Conservation (phyloP, 2,888 invertebrate species). For the Pediacus dermestoides region DNA sequence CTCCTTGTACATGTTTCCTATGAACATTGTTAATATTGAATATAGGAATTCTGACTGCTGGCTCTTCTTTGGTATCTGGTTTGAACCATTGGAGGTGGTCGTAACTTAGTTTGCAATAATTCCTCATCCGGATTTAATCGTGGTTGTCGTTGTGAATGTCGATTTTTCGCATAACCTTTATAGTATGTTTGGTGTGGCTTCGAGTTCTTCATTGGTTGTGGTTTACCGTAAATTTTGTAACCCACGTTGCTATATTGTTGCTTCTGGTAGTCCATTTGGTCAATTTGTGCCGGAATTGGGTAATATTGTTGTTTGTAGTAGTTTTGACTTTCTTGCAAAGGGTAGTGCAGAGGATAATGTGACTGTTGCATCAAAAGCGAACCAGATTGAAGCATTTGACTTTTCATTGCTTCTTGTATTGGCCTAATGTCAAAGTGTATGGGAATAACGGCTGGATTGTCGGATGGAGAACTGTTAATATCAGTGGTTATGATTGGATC, state of each 20-base stretch:
- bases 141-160: conserved; percentile 3
- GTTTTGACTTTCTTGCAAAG: conserved; percentile 4
- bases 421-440: conserved; percentile 10
- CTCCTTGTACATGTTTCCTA: too few species aligned
- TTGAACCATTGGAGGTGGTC: conserved; percentile 4
- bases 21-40: too few species aligned
- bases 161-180: too few species aligned
- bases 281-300: neutral
- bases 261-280: conserved; percentile 1
- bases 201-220: conserved; percentile 4
- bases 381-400: neutral
- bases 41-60: too few species aligned
- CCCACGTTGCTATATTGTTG: too few species aligned
- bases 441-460: conserved; percentile 5
- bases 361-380: neutral
- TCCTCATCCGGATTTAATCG: neutral
- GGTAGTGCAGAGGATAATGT: neutral
- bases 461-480: conserved; percentile 4
- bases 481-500: conserved; percentile 10
- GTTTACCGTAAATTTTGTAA: conserved; percentile 4
- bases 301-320: neutral
- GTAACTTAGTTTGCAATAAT: neutral
- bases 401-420: conserved; percentile 7
- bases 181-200: too few species aligned
- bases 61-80: neutral